Evolutionary conservation across 1,140 invertebrate genomes (phyloP).

Genomic region (Ostrea edulis): DNA sequence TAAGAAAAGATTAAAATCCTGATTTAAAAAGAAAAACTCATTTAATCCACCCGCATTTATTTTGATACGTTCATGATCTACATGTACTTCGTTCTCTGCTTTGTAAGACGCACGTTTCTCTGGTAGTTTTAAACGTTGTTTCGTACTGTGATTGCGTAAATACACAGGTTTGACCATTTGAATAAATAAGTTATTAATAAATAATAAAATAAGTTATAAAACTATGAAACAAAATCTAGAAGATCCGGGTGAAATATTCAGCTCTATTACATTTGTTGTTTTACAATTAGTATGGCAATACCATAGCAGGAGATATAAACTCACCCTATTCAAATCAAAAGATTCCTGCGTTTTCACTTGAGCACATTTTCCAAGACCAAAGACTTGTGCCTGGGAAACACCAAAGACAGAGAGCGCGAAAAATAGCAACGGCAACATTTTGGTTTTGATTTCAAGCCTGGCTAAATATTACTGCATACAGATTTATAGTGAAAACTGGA

Average conservation of each 20-base stretch:
- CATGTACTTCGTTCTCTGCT: too few relatives aligned
- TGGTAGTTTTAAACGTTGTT: too few relatives aligned
- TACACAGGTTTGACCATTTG: too few relatives aligned
- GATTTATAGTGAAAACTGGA: not conserved
- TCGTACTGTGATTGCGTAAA: too few relatives aligned
- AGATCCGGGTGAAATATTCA: not conserved
- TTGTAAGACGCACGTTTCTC: too few relatives aligned
- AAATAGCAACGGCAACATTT: not conserved
- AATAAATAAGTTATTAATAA: too few relatives aligned
- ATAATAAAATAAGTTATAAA: not conserved
- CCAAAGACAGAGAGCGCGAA: slow-evolving; percentile 8
- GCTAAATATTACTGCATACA: not conserved
- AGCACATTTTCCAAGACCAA: slow-evolving; percentile 43
- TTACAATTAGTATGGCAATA: too few relatives aligned
- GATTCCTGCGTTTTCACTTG: slow-evolving; percentile 9
- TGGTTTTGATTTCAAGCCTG: not conserved
- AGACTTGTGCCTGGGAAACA: slow-evolving; percentile 40
- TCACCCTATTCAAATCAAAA: slow-evolving; percentile 44
- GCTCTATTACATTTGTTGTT: not conserved
- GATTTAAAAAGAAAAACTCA: too few relatives aligned
- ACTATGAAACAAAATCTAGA: not conserved
- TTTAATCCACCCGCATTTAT: too few relatives aligned
- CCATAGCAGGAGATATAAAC: too few relatives aligned
- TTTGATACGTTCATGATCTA: too few relatives aligned
- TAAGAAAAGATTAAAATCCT: too few relatives aligned